phyloP scores from a whole-genome alignment of 2,113 vertebrate genomes.

The Conger conger region DNA sequence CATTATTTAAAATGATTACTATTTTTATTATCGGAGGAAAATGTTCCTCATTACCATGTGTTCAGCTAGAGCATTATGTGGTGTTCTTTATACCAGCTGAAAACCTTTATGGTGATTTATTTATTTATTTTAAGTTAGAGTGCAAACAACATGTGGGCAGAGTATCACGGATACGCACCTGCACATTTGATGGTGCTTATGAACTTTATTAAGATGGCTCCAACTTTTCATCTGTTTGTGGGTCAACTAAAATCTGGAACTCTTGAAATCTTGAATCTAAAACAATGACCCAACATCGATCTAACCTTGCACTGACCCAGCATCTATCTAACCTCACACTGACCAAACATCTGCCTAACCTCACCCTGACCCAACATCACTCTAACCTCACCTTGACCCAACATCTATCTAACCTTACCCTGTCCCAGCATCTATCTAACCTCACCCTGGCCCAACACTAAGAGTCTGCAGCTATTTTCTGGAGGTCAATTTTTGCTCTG shows the following conservation, averaged over 20 bases:
- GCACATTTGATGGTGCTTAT: background rate
- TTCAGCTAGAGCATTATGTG: slow-evolving; percentile 33
- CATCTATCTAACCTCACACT: too few species aligned
- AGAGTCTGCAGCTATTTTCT: background rate
- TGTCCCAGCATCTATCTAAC: background rate
- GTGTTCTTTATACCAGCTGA: slow-evolving; percentile 37
- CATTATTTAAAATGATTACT: slow-evolving; percentile 28
- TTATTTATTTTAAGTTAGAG: background rate
- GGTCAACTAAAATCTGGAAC: too few species aligned
- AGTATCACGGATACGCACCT: background rate
- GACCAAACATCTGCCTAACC: background rate
- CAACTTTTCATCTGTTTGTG: too few species aligned
- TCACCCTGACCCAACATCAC: background rate
- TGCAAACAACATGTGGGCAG: background rate
- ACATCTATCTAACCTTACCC: too few species aligned
- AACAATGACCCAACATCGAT: background rate
- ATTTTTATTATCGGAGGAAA: slow-evolving; percentile 32
- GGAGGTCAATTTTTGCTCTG: background rate
- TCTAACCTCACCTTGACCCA: too few species aligned
- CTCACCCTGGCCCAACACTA: background rate
- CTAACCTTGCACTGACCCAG: too few species aligned
- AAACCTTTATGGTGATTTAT: background rate
- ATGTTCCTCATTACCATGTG: slow-evolving; percentile 29
- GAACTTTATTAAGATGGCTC: background rate
- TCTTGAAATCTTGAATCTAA: too few species aligned